Percentiles rank a stretch among this genome's conserved stretches.
These are phyloP conservation scores for Sylvia atricapilla DNA, from an alignment of 2,113 vertebrate species.

Conservation along the genomic window DNA sequence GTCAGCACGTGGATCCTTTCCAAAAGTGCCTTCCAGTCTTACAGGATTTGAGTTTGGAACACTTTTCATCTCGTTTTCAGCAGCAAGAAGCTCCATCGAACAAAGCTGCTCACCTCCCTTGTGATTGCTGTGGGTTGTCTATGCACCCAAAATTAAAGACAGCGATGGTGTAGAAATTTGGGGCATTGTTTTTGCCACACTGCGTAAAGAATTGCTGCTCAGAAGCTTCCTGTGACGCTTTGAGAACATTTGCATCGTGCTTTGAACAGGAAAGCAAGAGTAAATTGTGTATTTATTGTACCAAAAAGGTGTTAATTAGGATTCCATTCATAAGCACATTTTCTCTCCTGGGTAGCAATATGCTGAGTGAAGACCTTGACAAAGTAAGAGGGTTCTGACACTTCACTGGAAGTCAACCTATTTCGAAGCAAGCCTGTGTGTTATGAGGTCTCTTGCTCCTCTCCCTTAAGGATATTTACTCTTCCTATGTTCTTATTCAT, in stretches of 20 bases:
- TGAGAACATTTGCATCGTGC: accelerated
- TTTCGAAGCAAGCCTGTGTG: not conserved
- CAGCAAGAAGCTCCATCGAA: not conserved
- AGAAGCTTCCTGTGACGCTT: not conserved
- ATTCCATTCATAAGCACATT: not conserved
- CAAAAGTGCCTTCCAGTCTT: not conserved
- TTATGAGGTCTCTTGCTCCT: not conserved
- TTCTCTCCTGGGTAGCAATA: not conserved
- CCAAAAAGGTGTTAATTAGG: not conserved
- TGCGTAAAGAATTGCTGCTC: not conserved
- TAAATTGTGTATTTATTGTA: not conserved
- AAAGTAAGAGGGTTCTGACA: not conserved
- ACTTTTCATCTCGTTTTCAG: not conserved
- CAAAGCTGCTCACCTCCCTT: not conserved
- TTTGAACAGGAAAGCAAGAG: not conserved
- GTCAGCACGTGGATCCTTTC: not conserved
- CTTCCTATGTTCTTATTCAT: not conserved
- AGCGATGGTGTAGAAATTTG: not conserved
- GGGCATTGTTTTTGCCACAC: not conserved
- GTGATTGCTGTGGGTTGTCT: not conserved
- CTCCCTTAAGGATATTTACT: slow-evolving; percentile 1
- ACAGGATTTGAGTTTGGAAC: not conserved
- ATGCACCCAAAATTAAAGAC: not conserved
- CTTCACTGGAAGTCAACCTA: not conserved
- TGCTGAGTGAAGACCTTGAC: not conserved